Evolutionary conservation across 2,113 vertebrate species (phyloP).

Genomic region (Psilopsiagon aurifrons): DNA sequence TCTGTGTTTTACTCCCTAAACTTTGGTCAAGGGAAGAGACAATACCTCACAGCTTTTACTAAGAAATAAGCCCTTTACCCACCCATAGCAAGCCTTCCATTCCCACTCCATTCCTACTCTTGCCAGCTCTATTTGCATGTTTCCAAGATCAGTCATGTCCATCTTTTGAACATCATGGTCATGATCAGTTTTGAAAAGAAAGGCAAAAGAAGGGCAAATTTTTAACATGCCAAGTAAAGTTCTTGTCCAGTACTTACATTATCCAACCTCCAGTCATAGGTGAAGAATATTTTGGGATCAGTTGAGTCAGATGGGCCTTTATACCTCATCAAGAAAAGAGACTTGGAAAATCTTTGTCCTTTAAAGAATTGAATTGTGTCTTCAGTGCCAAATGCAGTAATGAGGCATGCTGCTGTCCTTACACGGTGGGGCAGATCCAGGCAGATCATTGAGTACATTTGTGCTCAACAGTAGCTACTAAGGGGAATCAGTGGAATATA

Average conservation of each 20-base stretch:
- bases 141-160: background rate
- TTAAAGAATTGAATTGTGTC: conserved; percentile 26
- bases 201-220: background rate
- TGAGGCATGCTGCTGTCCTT: background rate
- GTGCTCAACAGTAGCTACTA: background rate
- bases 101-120: background rate
- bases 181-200: background rate
- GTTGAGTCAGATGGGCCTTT: background rate
- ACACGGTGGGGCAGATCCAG: background rate
- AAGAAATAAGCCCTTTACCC: background rate
- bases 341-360: conserved; percentile 47
- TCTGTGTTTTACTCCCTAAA: background rate
- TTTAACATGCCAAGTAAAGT: background rate
- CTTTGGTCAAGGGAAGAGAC: background rate
- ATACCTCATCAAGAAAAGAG: conserved; percentile 59
- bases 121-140: background rate
- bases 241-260: conserved; percentile 34
- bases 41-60: background rate
- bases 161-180: background rate
- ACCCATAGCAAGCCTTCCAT: background rate
- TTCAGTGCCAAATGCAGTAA: conserved; percentile 48
- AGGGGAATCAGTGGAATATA: background rate
- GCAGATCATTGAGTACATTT: background rate
- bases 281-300: conserved; percentile 6
- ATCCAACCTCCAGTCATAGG: conserved; percentile 52